Conservation (phyloP, 37 sponge, comb jelly and placozoan genomes). For the Hexactinellida sp. region DNA sequence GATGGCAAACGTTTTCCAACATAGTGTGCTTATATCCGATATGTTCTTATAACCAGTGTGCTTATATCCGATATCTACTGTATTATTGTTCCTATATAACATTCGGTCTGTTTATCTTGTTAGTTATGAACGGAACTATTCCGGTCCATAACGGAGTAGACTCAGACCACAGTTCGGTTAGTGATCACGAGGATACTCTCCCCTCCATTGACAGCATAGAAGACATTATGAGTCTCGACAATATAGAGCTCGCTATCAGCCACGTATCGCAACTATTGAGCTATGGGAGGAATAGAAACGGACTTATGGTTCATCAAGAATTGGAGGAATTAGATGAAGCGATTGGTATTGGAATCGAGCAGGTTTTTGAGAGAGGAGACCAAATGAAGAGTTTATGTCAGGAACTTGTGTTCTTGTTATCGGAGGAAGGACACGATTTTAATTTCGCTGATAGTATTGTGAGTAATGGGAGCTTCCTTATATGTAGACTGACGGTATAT, state of each 20-base stretch:
- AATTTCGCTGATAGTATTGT: neutral
- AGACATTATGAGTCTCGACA: neutral
- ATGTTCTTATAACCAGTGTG: no score
- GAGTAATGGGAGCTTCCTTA: neutral
- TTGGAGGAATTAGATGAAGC: neutral
- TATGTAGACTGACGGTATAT: no score
- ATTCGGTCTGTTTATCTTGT: no score
- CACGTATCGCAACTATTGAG: neutral
- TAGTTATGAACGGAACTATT: no score
- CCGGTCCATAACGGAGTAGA: neutral
- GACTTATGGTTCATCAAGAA: neutral
- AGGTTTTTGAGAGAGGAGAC: neutral
- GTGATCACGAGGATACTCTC: neutral
- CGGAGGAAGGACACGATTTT: neutral
- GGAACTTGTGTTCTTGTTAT: neutral
- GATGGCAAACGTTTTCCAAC: no score
- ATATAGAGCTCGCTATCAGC: neutral
- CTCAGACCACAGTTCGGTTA: neutral
- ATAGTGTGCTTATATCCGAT: no score
- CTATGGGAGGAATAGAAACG: neutral
- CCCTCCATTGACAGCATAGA: neutral
- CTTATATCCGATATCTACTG: no score
- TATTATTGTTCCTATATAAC: no score
- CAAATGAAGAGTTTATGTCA: neutral
- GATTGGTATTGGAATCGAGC: neutral